These are phyloP conservation scores for Pocillopora verrucosa DNA, from an alignment of 64 coral and sea anemone species.

Conservation along the genomic window DNA sequence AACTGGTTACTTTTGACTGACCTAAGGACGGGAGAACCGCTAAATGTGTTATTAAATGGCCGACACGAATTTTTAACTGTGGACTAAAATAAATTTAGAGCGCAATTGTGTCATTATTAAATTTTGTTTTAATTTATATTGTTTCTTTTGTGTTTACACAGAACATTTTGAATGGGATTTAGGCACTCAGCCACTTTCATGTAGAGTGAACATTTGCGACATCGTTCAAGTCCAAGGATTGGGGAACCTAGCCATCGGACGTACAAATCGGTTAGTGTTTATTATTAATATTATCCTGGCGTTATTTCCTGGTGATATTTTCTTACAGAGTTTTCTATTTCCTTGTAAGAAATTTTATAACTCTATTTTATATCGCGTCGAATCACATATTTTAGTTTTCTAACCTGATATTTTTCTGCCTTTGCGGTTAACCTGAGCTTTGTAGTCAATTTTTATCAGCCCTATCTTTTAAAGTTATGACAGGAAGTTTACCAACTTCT, in stretches of 20 bases:
- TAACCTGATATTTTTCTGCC: neutral
- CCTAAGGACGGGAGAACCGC: neutral
- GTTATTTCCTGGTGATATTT: neutral
- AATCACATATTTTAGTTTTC: neutral
- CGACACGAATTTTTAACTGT: neutral
- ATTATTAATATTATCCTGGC: neutral
- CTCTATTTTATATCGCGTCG: neutral
- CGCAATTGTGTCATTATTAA: too few relatives aligned
- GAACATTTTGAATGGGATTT: conserved; percentile 99
- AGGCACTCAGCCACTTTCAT: conserved; percentile 54
- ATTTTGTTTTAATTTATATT: too few relatives aligned
- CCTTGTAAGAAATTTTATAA: too few relatives aligned
- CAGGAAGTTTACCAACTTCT: neutral
- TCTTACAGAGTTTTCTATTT: neutral
- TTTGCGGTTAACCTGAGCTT: neutral
- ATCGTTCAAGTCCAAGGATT: conserved; percentile 92
- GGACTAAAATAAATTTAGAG: neutral
- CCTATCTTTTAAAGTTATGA: neutral
- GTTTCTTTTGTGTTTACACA: conserved; percentile 37
- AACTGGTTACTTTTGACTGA: neutral
- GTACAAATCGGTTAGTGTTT: conserved; percentile 74
- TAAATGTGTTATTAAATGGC: conserved; percentile 25
- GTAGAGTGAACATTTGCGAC: conserved; percentile 79
- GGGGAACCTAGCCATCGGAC: too few relatives aligned
- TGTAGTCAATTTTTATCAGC: neutral